Percentiles rank a stretch among this genome's conserved stretches.
Conservation (phyloP, 1,140 invertebrate species). For the Neotoxoptera formosana region DNA sequence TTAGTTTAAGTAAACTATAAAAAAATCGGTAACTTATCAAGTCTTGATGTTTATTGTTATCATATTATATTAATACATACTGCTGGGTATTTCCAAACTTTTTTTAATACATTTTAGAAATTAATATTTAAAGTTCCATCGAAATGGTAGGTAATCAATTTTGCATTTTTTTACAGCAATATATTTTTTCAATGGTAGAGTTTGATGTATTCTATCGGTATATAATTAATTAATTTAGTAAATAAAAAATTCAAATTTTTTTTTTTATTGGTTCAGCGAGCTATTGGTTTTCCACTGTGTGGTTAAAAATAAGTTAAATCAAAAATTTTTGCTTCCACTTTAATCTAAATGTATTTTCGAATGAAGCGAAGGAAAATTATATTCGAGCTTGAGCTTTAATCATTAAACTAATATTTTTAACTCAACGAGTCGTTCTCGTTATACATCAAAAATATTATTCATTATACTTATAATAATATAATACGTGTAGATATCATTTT, state of each 20-base stretch:
- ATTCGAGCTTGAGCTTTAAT: not conserved
- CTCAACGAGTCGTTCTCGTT: not conserved
- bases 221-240: not conserved
- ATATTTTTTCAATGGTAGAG: not conserved
- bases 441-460: not conserved
- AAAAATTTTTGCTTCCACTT: not conserved
- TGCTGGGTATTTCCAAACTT: not conserved
- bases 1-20: not conserved
- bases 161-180: not conserved
- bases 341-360: not conserved
- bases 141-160: not conserved
- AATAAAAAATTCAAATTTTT: not conserved
- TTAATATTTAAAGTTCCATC: not conserved
- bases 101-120: not conserved
- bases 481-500: not conserved
- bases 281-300: no score
- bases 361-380: not conserved
- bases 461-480: not conserved
- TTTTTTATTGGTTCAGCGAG: no score
- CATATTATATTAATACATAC: not conserved
- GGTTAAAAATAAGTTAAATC: not conserved
- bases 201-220: not conserved
- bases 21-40: slow-evolving; percentile 14
- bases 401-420: not conserved
- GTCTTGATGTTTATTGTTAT: not conserved